Conservation (phyloP, 92 coral and sea anemone genomes). For the Pocillopora meandrina region DNA sequence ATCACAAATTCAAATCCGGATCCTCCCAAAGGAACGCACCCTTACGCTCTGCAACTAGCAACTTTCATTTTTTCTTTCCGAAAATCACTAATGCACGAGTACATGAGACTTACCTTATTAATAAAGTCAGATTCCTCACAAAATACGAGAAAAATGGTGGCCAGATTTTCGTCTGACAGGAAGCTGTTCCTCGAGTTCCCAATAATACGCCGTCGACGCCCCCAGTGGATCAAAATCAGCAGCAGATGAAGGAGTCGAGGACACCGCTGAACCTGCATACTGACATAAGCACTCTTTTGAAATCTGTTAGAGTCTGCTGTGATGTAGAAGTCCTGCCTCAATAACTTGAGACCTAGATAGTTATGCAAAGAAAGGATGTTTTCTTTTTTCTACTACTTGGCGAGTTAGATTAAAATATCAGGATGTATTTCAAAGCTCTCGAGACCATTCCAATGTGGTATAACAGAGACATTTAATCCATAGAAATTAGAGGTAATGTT, state of each 20-base stretch:
- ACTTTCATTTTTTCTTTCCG: too few relatives aligned
- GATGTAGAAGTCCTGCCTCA: constrained; percentile 45
- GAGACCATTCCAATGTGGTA: too few relatives aligned
- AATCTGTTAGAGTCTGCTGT: constrained; percentile 54
- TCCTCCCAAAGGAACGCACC: too few relatives aligned
- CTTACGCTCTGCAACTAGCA: too few relatives aligned
- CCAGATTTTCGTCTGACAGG: constrained; percentile 63
- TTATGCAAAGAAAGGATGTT: too few relatives aligned
- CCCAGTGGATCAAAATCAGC: constrained; percentile 81
- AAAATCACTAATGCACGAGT: too few relatives aligned
- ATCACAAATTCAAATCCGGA: too few relatives aligned
- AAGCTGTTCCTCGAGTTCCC: constrained; percentile 55
- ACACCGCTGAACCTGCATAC: constrained; percentile 71
- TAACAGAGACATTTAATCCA: too few relatives aligned
- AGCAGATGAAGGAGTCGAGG: constrained; percentile 74
- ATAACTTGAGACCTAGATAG: not conserved
- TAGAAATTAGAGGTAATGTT: too few relatives aligned
- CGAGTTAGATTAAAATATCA: too few relatives aligned
- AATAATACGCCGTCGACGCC: constrained; percentile 63
- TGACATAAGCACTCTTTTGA: constrained; percentile 63
- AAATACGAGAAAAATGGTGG: constrained; percentile 62
- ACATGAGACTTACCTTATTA: constrained; percentile 42
- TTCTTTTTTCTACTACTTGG: not conserved
- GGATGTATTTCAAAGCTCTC: too few relatives aligned
- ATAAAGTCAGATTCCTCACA: constrained; percentile 59